phyloP scores from a whole-genome alignment of 2,797 vertebrate species.

The Poeciliopsis turneri region DNA sequence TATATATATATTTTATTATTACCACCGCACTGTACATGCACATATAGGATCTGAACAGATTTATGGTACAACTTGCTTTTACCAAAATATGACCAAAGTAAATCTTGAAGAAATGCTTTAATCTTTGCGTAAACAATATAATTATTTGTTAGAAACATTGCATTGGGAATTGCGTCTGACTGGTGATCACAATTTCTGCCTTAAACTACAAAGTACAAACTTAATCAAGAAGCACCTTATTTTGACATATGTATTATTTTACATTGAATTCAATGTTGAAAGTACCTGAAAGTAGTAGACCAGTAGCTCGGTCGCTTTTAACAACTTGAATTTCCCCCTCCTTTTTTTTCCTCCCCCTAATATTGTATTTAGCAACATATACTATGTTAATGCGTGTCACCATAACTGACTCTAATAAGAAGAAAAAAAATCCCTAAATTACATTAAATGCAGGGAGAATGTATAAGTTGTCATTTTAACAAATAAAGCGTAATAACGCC shows the following conservation, averaged over 20 bases:
- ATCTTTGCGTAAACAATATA: not conserved
- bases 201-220: not conserved
- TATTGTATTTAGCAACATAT: not conserved
- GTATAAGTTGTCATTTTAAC: not conserved
- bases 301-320: not conserved
- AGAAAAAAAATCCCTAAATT: not conserved
- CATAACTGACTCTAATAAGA: not conserved
- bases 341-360: not conserved
- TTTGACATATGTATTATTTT: not conserved
- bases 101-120: not conserved
- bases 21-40: not conserved
- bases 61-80: not conserved
- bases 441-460: not conserved
- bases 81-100: not conserved
- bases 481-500: not conserved
- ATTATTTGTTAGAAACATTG: not conserved
- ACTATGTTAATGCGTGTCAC: not conserved
- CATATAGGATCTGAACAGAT: not conserved
- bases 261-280: no score
- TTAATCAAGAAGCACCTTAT: not conserved
- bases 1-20: not conserved
- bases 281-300: not conserved
- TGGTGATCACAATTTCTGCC: not conserved
- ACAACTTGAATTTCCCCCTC: not conserved
- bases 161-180: not conserved